These are phyloP conservation scores for Acanthosoma haemorrhoidale DNA, from an alignment of 2,888 invertebrate genomes.

Conservation along the genomic window DNA sequence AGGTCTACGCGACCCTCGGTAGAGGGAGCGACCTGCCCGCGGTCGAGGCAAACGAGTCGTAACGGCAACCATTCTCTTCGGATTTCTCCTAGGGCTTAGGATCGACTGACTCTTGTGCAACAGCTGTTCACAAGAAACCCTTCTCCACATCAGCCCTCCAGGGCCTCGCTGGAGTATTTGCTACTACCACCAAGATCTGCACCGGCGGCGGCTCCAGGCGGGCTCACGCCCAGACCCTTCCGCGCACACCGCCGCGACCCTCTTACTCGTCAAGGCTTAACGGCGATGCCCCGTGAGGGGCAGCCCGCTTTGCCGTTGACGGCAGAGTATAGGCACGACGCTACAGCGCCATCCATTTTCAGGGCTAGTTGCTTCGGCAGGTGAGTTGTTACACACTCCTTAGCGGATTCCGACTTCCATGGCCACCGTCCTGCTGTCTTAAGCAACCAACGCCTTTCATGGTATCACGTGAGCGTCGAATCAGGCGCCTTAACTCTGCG, in stretches of 20 bases:
- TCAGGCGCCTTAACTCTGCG: slow-evolving; percentile 63
- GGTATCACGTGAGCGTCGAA: slow-evolving; percentile 56
- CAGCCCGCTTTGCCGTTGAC: slow-evolving; percentile 39
- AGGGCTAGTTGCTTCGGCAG: slow-evolving; percentile 52
- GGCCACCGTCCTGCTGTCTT: slow-evolving; percentile 64
- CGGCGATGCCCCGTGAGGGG: slow-evolving; percentile 43
- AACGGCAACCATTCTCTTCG: slow-evolving; percentile 34
- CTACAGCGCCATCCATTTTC: slow-evolving; percentile 61
- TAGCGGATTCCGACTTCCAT: slow-evolving; percentile 64
- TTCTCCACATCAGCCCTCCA: slow-evolving; percentile 58
- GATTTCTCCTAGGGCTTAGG: slow-evolving; percentile 49
- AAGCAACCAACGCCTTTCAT: slow-evolving; percentile 60
- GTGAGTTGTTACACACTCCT: slow-evolving; percentile 51
- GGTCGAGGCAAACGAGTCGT: background rate
- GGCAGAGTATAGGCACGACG: slow-evolving; percentile 53
- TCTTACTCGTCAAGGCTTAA: slow-evolving; percentile 56
- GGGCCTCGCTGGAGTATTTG: slow-evolving; percentile 55
- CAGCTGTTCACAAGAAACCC: slow-evolving; percentile 59
- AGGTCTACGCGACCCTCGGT: slow-evolving; percentile 20
- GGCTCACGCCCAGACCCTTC: slow-evolving; percentile 55
- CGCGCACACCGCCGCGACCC: slow-evolving; percentile 52
- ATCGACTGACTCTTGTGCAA: slow-evolving; percentile 56
- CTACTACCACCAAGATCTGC: slow-evolving; percentile 60
- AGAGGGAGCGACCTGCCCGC: background rate
- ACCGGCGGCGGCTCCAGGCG: slow-evolving; percentile 53